phyloP scores from a whole-genome alignment of 37 sponge, comb jelly and placozoan species.

The Ephydatia muelleri region DNA sequence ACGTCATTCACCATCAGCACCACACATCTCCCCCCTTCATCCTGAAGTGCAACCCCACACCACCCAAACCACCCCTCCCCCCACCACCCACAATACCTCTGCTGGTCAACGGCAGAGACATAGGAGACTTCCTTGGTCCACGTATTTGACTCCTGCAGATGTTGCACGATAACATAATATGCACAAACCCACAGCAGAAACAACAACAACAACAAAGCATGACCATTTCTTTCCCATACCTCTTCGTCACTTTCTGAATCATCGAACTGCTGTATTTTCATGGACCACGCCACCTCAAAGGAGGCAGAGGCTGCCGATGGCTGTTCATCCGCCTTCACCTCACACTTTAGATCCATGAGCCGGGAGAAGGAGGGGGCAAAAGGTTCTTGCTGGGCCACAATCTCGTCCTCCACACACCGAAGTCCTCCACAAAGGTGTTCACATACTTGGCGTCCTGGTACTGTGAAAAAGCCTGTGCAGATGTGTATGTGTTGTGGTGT shows the following conservation, averaged over 20 bases:
- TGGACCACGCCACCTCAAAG: slow-evolving; percentile 67
- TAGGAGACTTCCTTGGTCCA: slow-evolving; percentile 45
- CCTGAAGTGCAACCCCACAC: background rate
- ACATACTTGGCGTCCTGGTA: slow-evolving; percentile 64
- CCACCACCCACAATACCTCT: background rate
- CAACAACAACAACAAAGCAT: background rate
- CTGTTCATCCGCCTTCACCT: slow-evolving; percentile 52
- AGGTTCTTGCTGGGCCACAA: slow-evolving; percentile 34
- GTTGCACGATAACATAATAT: background rate
- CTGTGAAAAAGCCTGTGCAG: slow-evolving; percentile 48
- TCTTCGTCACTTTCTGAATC: slow-evolving; percentile 53
- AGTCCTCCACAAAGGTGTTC: slow-evolving; percentile 56
- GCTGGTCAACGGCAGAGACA: slow-evolving; percentile 32
- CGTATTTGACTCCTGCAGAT: slow-evolving; percentile 26
- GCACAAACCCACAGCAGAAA: background rate
- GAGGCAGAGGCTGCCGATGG: slow-evolving; percentile 9
- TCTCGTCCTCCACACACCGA: slow-evolving; percentile 67
- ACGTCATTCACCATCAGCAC: too few relatives aligned
- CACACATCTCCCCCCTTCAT: background rate
- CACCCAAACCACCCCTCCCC: background rate
- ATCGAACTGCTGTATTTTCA: slow-evolving; percentile 76
- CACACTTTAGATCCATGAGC: slow-evolving; percentile 34
- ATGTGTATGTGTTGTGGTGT: too few relatives aligned
- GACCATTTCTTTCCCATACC: slow-evolving; percentile 2
- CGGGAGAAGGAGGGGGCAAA: slow-evolving; percentile 31